Conservation (phyloP, 2,797 vertebrate genomes). For the Dicrostonyx torquatus region DNA sequence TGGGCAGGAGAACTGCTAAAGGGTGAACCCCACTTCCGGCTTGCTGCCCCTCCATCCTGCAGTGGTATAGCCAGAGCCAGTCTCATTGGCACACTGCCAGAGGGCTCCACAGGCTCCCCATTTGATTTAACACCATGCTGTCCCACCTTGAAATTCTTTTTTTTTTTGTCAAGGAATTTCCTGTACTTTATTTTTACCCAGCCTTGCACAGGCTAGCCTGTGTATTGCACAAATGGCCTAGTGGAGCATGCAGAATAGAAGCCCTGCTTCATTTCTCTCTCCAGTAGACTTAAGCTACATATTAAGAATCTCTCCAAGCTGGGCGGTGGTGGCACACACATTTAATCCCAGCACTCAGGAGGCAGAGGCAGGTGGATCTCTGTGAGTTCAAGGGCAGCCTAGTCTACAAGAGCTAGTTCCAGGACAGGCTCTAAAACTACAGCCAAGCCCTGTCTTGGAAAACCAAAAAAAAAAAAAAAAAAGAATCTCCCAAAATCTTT, state of each 20-base stretch:
- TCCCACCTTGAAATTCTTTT: not conserved
- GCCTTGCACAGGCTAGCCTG: not conserved
- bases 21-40: not conserved
- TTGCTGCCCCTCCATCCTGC: not conserved
- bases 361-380: too few species aligned
- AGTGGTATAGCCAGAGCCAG: not conserved
- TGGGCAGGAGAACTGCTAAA: not conserved
- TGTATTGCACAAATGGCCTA: not conserved
- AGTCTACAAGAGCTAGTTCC: too few species aligned
- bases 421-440: too few species aligned
- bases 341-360: too few species aligned
- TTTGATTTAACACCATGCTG: not conserved
- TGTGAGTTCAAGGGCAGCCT: too few species aligned
- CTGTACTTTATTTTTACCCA: conserved; percentile 1
- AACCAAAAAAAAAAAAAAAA: too few species aligned
- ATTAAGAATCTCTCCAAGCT: not conserved
- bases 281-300: not conserved
- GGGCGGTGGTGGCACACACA: too few species aligned
- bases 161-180: conserved; percentile 4
- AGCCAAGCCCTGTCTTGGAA: too few species aligned
- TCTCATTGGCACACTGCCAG: not conserved
- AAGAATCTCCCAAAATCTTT: too few species aligned
- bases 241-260: not conserved
- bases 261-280: conserved; percentile 46
- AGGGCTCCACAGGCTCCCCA: not conserved